These are phyloP conservation scores for Cercopithecus petaurista DNA, from an alignment of 2,797 vertebrate genomes.

Conservation along the genomic window DNA sequence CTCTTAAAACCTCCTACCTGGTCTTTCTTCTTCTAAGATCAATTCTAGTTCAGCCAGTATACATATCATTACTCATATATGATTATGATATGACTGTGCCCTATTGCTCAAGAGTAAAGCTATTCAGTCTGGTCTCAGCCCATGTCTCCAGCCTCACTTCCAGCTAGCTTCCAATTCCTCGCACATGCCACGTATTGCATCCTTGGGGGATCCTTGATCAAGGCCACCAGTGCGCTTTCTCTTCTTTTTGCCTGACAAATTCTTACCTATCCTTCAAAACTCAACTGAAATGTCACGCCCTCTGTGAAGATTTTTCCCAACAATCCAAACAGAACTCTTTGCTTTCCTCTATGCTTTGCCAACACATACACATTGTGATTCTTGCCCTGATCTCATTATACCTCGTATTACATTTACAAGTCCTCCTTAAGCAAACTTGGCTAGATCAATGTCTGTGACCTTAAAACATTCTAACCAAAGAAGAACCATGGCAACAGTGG, in stretches of 20 bases:
- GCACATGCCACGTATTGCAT: background rate
- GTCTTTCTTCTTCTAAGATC: background rate
- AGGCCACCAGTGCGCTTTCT: background rate
- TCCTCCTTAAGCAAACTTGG: background rate
- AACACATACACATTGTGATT: background rate
- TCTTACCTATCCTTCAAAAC: background rate
- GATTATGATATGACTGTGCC: background rate
- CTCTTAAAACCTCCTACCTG: background rate
- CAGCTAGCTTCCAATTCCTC: background rate
- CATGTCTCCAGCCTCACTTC: background rate
- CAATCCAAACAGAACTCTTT: background rate
- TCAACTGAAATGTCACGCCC: background rate
- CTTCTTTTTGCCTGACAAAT: background rate
- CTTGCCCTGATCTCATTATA: background rate
- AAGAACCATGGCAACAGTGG: background rate
- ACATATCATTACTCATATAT: background rate
- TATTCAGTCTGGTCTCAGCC: background rate
- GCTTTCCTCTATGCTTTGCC: background rate
- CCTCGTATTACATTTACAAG: background rate
- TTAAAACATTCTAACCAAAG: background rate
- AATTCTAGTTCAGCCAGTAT: background rate
- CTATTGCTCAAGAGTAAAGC: background rate
- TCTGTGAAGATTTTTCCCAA: background rate
- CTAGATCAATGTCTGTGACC: background rate
- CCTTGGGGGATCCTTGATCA: background rate